Evolutionary conservation across 2,888 invertebrate genomes (phyloP).

Genomic region (Dioctria rufipes): DNA sequence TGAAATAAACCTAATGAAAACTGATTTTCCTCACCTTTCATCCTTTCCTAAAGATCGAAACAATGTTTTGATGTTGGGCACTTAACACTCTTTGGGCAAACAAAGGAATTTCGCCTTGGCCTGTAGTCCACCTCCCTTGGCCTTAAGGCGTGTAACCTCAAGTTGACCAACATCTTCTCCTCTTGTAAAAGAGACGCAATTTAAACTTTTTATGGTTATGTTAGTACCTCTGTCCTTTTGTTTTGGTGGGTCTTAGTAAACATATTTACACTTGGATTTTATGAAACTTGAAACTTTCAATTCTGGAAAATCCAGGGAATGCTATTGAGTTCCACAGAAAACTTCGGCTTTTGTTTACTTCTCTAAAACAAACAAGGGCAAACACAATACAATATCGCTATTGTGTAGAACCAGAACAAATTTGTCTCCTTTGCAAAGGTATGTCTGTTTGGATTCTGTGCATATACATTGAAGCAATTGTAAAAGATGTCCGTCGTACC

Average conservation of each 20-base stretch:
- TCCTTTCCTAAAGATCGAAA: neutral
- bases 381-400: too few species aligned
- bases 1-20: slow-evolving; percentile 46
- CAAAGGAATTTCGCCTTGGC: slow-evolving; percentile 12
- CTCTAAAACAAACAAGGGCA: too few species aligned
- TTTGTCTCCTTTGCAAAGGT: too few species aligned
- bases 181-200: neutral
- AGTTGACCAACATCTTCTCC: slow-evolving; percentile 3
- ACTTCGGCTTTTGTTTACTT: slow-evolving; percentile 28
- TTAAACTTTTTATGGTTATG: slow-evolving; percentile 39
- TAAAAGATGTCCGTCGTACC: too few species aligned
- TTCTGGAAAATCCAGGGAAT: neutral
- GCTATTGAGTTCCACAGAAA: slow-evolving; percentile 10
- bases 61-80: neutral
- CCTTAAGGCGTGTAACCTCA: slow-evolving; percentile 14
- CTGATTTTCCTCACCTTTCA: slow-evolving; percentile 39
- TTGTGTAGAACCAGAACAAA: too few species aligned
- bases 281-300: slow-evolving; percentile 37
- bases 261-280: slow-evolving; percentile 42
- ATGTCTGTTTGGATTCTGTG: too few species aligned
- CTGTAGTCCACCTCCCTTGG: neutral
- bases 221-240: slow-evolving; percentile 28
- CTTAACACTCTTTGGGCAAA: slow-evolving; percentile 28
- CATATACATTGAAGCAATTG: too few species aligned
- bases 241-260: slow-evolving; percentile 9